A percentile compares a stretch with the other conserved stretches of the same genome.
phyloP scores from a whole-genome alignment of 2,113 vertebrate species.

The Xenopus laevis region DNA sequence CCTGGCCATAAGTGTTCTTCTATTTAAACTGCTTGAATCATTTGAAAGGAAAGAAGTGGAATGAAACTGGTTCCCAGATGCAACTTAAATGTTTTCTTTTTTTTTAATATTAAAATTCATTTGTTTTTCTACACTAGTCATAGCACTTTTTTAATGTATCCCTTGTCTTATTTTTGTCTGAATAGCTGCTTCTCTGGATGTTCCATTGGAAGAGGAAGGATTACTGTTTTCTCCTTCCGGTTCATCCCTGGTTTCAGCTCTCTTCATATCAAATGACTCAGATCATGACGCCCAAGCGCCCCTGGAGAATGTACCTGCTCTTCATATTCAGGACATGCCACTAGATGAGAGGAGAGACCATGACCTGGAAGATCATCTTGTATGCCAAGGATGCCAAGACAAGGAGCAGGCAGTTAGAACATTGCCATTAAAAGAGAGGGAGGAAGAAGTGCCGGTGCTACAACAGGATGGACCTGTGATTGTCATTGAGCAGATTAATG shows the following conservation, averaged over 20 bases:
- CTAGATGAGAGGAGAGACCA: not conserved
- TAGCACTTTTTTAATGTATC: no score
- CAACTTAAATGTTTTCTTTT: no score
- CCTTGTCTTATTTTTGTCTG: no score
- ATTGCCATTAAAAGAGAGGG: not conserved
- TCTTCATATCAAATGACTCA: conserved; percentile 19
- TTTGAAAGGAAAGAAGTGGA: no score
- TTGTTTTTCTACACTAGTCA: no score
- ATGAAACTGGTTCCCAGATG: no score
- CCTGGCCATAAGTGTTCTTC: no score
- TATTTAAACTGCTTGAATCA: no score
- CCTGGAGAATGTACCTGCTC: not conserved
- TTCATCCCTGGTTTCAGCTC: conserved; percentile 10
- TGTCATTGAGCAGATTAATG: not conserved
- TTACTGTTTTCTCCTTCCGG: conserved; percentile 39
- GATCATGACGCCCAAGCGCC: not conserved
- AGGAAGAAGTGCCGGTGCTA: not conserved
- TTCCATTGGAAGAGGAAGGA: not conserved
- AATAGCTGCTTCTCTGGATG: not conserved
- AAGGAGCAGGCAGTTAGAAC: not conserved
- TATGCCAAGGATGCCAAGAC: conserved; percentile 14
- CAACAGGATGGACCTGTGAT: not conserved
- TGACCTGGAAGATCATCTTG: not conserved
- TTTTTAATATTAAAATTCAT: no score
- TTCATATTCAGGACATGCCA: not conserved